These are phyloP conservation scores for Probosciger aterrimus DNA, from an alignment of 2,113 vertebrate species.

Conservation along the genomic window DNA sequence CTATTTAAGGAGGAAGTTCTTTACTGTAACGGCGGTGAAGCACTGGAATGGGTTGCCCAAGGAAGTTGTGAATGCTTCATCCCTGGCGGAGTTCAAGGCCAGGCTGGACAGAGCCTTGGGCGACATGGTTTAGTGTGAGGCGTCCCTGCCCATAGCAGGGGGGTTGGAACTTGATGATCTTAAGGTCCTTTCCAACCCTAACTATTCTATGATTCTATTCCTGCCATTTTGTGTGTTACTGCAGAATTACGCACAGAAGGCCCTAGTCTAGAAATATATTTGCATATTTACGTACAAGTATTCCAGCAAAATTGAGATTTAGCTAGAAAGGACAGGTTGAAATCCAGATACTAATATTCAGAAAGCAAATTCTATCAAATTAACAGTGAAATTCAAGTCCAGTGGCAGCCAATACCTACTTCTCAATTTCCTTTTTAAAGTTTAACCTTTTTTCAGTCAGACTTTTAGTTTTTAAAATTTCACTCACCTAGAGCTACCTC, in stretches of 20 bases:
- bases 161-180: no score
- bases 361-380: neutral
- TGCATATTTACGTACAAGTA: neutral
- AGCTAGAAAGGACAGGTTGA: neutral
- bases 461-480: neutral
- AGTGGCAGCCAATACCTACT: neutral
- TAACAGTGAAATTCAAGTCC: neutral
- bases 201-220: neutral
- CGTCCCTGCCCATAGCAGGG: no score
- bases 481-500: neutral
- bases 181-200: no score
- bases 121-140: no score
- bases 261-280: neutral
- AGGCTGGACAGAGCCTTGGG: no score
- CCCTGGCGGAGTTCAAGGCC: no score
- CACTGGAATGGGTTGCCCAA: no score
- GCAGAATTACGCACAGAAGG: neutral
- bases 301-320: neutral
- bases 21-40: no score
- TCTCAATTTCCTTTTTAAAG: neutral
- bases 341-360: neutral
- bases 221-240: neutral
- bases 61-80: no score
- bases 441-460: neutral
- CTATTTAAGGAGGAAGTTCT: neutral